Evolutionary conservation across 92 coral and sea anemone species (phyloP).

Genomic region (Siderastrea siderea): DNA sequence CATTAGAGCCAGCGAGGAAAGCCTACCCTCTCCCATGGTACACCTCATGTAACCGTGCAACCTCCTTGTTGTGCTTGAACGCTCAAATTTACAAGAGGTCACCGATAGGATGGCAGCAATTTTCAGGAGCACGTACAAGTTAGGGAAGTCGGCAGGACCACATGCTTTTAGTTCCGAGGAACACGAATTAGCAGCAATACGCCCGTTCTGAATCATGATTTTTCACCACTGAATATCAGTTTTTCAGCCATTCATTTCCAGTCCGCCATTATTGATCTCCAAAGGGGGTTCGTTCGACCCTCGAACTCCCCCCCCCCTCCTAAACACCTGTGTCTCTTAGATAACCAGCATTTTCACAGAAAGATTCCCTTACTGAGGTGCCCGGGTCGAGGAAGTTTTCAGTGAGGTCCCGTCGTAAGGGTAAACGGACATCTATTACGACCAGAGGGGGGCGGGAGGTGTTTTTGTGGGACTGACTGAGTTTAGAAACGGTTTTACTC

Average conservation of each 20-base stretch:
- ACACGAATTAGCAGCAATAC: slow-evolving; percentile 20
- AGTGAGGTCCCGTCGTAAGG: no score
- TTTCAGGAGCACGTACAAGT: slow-evolving; percentile 30
- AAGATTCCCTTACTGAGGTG: no score
- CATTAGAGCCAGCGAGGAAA: slow-evolving; percentile 52
- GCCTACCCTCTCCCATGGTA: slow-evolving; percentile 54
- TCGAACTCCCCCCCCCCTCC: slow-evolving; percentile 1
- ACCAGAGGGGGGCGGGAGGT: no score
- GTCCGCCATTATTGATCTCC: slow-evolving; percentile 9
- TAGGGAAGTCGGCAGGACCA: slow-evolving; percentile 30
- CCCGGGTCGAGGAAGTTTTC: no score
- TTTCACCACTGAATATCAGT: slow-evolving; percentile 6
- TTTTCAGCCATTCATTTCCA: no score
- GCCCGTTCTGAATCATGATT: not conserved
- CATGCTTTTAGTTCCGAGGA: slow-evolving; percentile 21
- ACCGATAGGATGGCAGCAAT: slow-evolving; percentile 58
- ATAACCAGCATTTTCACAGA: no score
- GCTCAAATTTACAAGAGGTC: slow-evolving; percentile 57
- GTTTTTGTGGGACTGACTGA: no score
- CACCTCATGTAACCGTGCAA: slow-evolving; percentile 49
- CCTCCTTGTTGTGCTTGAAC: slow-evolving; percentile 45
- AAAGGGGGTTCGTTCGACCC: slow-evolving; percentile 13
- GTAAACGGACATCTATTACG: no score
- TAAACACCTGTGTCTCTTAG: not conserved
- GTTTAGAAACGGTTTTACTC: no score